Base-by-base conservation (phyloP, 2,888 invertebrate species). In the Octonoba sinensis region DNA sequence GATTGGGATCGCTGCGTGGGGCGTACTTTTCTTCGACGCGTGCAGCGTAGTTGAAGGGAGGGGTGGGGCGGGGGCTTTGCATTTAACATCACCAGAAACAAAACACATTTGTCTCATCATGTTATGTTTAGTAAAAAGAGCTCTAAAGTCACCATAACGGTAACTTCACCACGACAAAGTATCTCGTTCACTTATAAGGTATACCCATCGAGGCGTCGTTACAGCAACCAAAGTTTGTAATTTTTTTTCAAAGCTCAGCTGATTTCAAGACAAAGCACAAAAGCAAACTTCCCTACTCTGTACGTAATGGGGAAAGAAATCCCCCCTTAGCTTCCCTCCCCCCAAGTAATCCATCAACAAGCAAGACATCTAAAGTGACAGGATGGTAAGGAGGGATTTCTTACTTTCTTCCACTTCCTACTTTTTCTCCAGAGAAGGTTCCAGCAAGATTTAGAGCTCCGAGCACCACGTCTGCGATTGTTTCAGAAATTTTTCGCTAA, bases 291-390 rank as follows among this genome's bases (percentile, higher is more conserved):
- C 27, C 27, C 27, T 56, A 16, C 67, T 54, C 18, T 22, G 47
- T 44, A 27, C 18, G 20, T 70, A 70, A 59, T 20, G 56, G 18
- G 56, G 22, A 36, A 20, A 46, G n/a, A 49, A 27, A 16, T 2
- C 16, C 36, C 44, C 59, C 15, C 44, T 18, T 12, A 27, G 49
- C 60, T 0, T 22, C 44, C 51, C 18, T 18, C 57, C 54, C 51
- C 16, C 18, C 46, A 56, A 44, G 72, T 65, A 72, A 78, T 78
- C 78, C 66, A 72, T 78, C 78, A 78, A 24, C 27, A 51, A n/a
- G 49, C 51, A 71, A 66, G 78, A 78, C 78, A 59, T 72, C 27
- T 20, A 20, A 64, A 66, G 72, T 78, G 78, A 78, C 78, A 78
- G 72, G 22, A 59, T 49, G 56, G 72, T 59, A 72, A 72, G 49